Evolutionary conservation across 2,888 invertebrate species (phyloP), one percentile per base, ranked within the genome.

Genomic region (Apodemia duryi): DNA sequence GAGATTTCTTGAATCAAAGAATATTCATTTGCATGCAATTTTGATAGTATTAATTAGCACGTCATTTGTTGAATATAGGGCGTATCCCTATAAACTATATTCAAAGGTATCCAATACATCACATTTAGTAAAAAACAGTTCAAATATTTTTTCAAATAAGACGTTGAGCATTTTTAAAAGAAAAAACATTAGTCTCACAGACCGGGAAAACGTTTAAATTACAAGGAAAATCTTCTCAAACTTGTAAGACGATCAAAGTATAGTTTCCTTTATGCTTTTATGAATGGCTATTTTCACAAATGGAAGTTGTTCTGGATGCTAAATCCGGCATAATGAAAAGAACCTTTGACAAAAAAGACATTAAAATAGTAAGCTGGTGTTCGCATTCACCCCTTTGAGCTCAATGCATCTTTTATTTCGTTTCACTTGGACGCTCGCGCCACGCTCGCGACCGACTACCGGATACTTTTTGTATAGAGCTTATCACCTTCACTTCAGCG

Each of bases 401-500:
- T 69, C 66, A 70, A 69, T 71, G 70, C 69, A 70, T 67, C 70
- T 70, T 70, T 71, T 70, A 70, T 70, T 71, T 70, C 67, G 67
- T 68, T 71, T 63, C 66, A 63, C 64, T 63, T 66, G 66, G 66
- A 65, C 67, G 66, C 11, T 43, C 43, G 43, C 43, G 43, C 43
- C 43, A 43, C 43, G 43, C 66, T 61, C 35, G 64, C 68, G 62
- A 68, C 63, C 68, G 69, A 61, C 62, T 63, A 65, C 68, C 63
- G 67, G 67, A 64, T 67, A 64, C 63, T 63, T 65, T 71, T 68
- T 71, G 67, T 70, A 66, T 46, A 63, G 62, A 61, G 64, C 64
- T 64, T 64, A 64, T 64, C 61, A 61, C 61, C 64, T 64, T 51
- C 38, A 49, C 61, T 61, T 64, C 61, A 64, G 49, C 60, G 51